phyloP scores from a whole-genome alignment of 2,888 invertebrate species.

The Trichacis sp. region DNA sequence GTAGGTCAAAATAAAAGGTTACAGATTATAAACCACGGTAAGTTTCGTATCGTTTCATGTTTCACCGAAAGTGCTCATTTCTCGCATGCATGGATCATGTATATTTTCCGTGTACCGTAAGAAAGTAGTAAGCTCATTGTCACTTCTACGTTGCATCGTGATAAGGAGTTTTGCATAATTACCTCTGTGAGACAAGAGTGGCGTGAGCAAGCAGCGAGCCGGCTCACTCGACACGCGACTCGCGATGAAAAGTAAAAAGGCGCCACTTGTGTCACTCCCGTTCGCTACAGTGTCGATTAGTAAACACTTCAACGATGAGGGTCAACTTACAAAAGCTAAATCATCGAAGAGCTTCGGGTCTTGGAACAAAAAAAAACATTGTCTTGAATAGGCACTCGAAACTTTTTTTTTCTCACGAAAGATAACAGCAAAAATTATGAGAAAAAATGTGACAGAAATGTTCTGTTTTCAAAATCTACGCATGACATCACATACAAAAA shows the following conservation, averaged over 20 bases:
- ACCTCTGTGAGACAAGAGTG: constrained; percentile 15
- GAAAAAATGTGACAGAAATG: too few relatives aligned
- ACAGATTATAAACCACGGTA: not conserved
- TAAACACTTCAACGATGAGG: constrained; percentile 47
- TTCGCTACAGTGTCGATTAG: constrained; percentile 51
- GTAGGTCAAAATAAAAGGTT: constrained; percentile 2
- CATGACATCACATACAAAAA: not conserved
- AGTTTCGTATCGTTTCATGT: not conserved
- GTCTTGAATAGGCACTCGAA: too few relatives aligned
- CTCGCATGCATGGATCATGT: not conserved
- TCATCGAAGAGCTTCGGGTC: constrained; percentile 11
- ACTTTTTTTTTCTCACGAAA: too few relatives aligned
- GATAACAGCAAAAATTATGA: constrained; percentile 16
- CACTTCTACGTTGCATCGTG: constrained; percentile 21
- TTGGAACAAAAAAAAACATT: too few relatives aligned
- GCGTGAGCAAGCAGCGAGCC: constrained; percentile 23
- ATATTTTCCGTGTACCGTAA: constrained; percentile 9
- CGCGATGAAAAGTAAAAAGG: constrained; percentile 32
- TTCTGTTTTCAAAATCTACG: too few relatives aligned
- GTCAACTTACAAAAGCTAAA: constrained; percentile 42
- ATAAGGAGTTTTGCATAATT: constrained; percentile 31
- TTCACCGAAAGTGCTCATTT: not conserved
- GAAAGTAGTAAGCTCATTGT: constrained; percentile 26
- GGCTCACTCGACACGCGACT: constrained; percentile 35
- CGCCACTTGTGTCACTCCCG: constrained; percentile 31